A percentile compares a stretch with the other conserved stretches of the same genome.
Conservation (phyloP, 2,888 invertebrate species). For the Platerodrilus igneus region DNA sequence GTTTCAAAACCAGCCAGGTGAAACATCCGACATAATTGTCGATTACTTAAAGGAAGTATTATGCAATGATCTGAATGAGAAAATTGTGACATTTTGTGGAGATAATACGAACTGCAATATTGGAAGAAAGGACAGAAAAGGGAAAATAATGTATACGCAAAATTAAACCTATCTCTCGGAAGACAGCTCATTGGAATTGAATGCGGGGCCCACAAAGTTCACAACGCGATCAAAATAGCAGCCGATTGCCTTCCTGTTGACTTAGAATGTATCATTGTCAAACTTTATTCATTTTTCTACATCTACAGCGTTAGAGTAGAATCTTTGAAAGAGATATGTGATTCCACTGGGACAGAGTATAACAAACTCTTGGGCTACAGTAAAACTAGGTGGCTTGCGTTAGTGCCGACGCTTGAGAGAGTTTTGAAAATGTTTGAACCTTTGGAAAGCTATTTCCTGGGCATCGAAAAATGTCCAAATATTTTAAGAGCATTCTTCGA, state of each 20-base stretch:
- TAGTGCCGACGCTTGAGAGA: conserved; percentile 30
- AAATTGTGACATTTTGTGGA: conserved; percentile 27
- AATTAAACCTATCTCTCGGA: conserved; percentile 27
- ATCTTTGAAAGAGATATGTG: conserved; percentile 33
- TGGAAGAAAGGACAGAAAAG: conserved; percentile 28
- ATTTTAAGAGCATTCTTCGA: conserved; percentile 33
- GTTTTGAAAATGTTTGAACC: conserved; percentile 36
- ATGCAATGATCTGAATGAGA: conserved; percentile 31
- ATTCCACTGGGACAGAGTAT: conserved; percentile 28
- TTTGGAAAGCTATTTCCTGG: conserved; percentile 36
- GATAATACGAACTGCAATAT: conserved; percentile 31
- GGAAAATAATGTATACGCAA: conserved; percentile 31
- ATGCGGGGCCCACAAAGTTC: conserved; percentile 26
- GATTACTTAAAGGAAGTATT: conserved; percentile 30
- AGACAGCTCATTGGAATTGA: conserved; percentile 26
- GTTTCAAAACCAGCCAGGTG: conserved; percentile 24
- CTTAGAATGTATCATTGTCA: conserved; percentile 28
- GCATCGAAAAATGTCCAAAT: conserved; percentile 33
- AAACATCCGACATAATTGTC: conserved; percentile 30
- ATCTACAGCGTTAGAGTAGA: conserved; percentile 25
- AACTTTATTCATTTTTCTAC: conserved; percentile 32
- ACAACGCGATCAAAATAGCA: conserved; percentile 33
- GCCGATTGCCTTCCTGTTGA: conserved; percentile 31
- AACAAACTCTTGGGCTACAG: conserved; percentile 27
- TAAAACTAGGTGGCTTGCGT: conserved; percentile 31